These are phyloP conservation scores for Microcebus ravelobensis DNA, from an alignment of 2,113 vertebrate genomes.

Conservation along the genomic window DNA sequence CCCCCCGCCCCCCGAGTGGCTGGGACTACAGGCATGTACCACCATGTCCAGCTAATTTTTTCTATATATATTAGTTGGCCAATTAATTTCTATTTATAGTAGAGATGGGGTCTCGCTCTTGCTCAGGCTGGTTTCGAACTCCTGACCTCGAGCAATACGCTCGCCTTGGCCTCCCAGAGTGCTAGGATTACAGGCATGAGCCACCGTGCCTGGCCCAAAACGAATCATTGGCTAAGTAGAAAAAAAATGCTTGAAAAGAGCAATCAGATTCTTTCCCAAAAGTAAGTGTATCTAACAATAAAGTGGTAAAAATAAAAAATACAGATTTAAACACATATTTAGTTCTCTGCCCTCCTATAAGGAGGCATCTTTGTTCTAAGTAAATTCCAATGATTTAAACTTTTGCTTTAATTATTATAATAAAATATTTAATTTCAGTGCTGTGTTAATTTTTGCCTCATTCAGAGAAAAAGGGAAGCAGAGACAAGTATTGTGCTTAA, in stretches of 20 bases:
- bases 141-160: too few species aligned
- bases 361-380: not conserved
- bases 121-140: too few species aligned
- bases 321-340: not conserved
- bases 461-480: constrained; percentile 30
- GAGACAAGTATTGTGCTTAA: not conserved
- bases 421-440: not conserved
- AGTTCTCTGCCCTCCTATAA: not conserved
- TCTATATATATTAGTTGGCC: too few species aligned
- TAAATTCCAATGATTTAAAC: not conserved
- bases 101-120: too few species aligned
- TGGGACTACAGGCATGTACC: too few species aligned
- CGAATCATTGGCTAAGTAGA: not conserved
- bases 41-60: too few species aligned
- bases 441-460: not conserved
- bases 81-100: too few species aligned
- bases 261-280: not conserved
- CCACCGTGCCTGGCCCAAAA: not conserved
- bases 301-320: not conserved
- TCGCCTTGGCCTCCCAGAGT: too few species aligned
- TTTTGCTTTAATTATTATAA: not conserved
- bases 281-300: not conserved
- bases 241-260: constrained; percentile 5
- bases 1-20: too few species aligned
- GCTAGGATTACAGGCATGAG: too few species aligned